phyloP scores from a whole-genome alignment of 2,797 vertebrate genomes.

The Pempheris klunzingeri region DNA sequence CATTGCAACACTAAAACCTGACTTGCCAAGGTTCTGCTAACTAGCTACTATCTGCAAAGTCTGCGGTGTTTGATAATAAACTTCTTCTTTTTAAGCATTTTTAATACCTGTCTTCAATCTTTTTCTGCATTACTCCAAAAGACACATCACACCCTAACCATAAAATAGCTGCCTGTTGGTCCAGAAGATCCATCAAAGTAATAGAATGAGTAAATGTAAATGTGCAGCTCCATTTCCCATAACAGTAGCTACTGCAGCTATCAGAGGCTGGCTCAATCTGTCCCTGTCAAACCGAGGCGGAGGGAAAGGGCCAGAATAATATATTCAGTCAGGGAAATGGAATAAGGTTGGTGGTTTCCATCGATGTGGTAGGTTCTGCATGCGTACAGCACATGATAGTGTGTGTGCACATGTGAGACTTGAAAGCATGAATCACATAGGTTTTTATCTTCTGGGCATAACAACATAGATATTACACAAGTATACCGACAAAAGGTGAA shows the following conservation, averaged over 20 bases:
- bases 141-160: constrained; percentile 58
- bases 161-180: constrained; percentile 66
- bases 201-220: constrained; percentile 83
- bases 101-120: constrained; percentile 63
- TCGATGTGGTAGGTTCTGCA: constrained; percentile 34
- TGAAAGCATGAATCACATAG: constrained; percentile 45
- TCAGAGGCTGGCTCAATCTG: constrained; percentile 67
- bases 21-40: constrained; percentile 10
- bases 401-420: constrained; percentile 8
- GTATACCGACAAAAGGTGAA: constrained; percentile 7
- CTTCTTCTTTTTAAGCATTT: constrained; percentile 59
- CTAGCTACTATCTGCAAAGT: constrained; percentile 32
- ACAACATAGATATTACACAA: constrained; percentile 48
- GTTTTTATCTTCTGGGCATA: constrained; percentile 64
- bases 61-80: constrained; percentile 54
- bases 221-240: constrained; percentile 77
- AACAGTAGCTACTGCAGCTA: constrained; percentile 71
- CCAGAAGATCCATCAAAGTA: constrained; percentile 76
- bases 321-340: constrained; percentile 64
- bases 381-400: constrained; percentile 26
- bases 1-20: not conserved
- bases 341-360: constrained; percentile 53
- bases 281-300: constrained; percentile 64
- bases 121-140: constrained; percentile 65
- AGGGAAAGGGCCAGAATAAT: constrained; percentile 47